These are phyloP conservation scores for Ispidina picta DNA, from an alignment of 2,797 vertebrate genomes.

Conservation along the genomic window DNA sequence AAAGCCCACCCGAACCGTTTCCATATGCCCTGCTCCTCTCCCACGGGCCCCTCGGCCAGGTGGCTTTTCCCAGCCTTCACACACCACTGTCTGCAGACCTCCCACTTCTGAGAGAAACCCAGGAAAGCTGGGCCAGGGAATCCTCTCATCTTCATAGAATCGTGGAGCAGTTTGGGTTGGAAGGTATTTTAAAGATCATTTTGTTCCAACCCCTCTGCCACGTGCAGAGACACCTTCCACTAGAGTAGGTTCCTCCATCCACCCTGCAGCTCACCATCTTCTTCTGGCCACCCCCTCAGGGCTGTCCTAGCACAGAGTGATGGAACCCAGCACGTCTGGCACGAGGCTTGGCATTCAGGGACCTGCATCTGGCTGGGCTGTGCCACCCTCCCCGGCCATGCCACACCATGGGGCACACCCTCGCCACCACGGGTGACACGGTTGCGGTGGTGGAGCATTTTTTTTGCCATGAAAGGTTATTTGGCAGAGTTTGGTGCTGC, in stretches of 20 bases:
- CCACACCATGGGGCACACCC: neutral
- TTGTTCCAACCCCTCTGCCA: neutral
- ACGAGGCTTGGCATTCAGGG: fast-evolving
- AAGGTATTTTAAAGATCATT: neutral
- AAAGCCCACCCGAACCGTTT: neutral
- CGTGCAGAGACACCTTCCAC: neutral
- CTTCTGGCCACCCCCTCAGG: neutral
- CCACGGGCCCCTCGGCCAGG: fast-evolving
- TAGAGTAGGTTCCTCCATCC: neutral
- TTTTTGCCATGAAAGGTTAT: neutral
- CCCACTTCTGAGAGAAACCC: neutral
- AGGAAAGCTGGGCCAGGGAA: neutral
- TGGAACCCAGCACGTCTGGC: fast-evolving
- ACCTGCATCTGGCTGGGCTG: fast-evolving
- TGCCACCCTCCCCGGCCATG: fast-evolving
- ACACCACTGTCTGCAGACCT: neutral
- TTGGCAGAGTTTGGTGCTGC: neutral
- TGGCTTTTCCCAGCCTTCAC: neutral
- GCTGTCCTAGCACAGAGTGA: neutral
- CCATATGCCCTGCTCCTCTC: neutral
- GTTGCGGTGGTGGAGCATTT: neutral
- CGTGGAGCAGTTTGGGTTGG: neutral
- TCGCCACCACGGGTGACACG: fast-evolving
- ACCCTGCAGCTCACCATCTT: neutral
- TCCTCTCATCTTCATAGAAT: neutral